Evolutionary conservation across 2,888 invertebrate species (phyloP), one percentile per base, ranked within the genome.

Genomic region (Neoascia interrupta): DNA sequence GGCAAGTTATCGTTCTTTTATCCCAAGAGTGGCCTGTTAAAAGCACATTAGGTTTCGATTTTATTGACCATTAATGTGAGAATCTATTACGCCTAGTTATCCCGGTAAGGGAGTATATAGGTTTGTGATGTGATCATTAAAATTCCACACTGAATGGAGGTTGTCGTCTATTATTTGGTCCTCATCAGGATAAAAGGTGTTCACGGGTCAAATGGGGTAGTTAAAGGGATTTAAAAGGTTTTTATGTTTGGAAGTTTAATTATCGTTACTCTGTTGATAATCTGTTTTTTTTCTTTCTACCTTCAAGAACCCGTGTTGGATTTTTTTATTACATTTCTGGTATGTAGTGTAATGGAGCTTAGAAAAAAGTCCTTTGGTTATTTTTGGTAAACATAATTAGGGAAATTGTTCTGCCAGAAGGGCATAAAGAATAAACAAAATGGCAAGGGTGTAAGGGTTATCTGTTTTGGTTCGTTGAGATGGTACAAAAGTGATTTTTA

Each of bases 1-100:
- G 6, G 26, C 26, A 23, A n/a, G n/a, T n/a, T n/a, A n/a, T n/a
- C n/a, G n/a, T n/a, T n/a, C n/a, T n/a, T n/a, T n/a, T n/a, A n/a
- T n/a, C n/a, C n/a, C n/a, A n/a, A n/a, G n/a, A n/a, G n/a, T 18
- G 13, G 13, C 13, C 15, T 19, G 11, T 43, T 28, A 28, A 41
- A 41, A 41, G 31, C 26, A 13, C 26, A 63, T 63, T 31, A 63
- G 41, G 28, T 41, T 39, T 39, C 51, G 31, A 51, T 63, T 63
- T 51, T 63, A 63, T 63, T 51, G 51, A 51, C 63, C 51, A 63
- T 51, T 63, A 63, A 51, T 51, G 51, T 39, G 63, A 51, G 16
- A 51, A 31, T 41, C 28, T 41, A 63, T 41, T 63, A 34, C 51
- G 19, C 41, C 41, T 39, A 31, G 41, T 31, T 39, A 41, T n/a